Conservation (phyloP, 2,113 vertebrate species). For the Saccopteryx bilineata region DNA sequence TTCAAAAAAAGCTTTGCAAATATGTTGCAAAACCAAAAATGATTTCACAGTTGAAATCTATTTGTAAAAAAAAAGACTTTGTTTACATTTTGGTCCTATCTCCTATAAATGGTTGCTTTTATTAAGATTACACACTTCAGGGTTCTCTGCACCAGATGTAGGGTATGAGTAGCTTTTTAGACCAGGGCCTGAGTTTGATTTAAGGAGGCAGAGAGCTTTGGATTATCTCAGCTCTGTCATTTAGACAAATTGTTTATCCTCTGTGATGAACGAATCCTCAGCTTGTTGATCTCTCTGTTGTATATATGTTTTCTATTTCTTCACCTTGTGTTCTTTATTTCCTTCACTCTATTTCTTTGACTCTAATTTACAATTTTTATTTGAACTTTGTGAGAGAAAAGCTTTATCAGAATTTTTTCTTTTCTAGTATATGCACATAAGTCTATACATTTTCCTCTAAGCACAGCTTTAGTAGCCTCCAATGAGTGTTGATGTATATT, state of each 20-base stretch:
- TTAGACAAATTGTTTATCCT: background rate
- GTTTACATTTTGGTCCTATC: background rate
- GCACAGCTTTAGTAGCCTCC: background rate
- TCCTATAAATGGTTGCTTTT: background rate
- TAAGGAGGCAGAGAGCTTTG: background rate
- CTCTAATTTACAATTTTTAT: slow-evolving; percentile 11
- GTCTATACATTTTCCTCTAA: background rate
- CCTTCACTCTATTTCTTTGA: slow-evolving; percentile 4
- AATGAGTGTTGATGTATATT: background rate
- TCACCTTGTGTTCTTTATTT: slow-evolving; percentile 1
- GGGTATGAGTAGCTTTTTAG: background rate
- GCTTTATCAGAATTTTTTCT: background rate
- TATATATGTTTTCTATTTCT: background rate
- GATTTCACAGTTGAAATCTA: background rate
- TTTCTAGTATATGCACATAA: background rate
- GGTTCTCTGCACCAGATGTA: background rate
- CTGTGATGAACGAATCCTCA: background rate
- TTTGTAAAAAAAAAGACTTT: slow-evolving; percentile 3
- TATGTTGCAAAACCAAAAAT: background rate
- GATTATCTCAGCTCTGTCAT: background rate
- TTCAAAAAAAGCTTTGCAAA: background rate
- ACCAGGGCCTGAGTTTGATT: background rate
- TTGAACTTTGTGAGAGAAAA: slow-evolving; percentile 8
- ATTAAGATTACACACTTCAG: background rate
- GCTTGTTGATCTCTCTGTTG: background rate